Evolutionary conservation across 1,140 invertebrate species (phyloP), one percentile per base, ranked within the genome.

Genomic region (Saccostrea glomerata): DNA sequence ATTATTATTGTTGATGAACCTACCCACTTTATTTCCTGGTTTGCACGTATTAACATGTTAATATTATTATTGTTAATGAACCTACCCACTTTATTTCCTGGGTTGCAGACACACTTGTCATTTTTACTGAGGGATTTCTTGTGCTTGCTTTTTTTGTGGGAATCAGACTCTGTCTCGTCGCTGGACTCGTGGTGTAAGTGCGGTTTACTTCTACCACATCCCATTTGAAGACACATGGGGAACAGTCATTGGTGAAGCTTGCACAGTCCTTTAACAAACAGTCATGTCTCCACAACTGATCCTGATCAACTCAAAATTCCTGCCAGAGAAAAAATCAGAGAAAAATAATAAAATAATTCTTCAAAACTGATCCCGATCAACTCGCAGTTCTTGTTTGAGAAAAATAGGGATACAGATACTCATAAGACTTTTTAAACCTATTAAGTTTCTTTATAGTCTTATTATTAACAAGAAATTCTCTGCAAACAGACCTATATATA

Each of bases 121-220:
- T 60, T 85, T 17, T 84, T 84, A 9, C n/a, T 54, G 23, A 84
- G 40, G 30, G 54, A 60, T 15, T 85, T 58, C 17, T 63, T 85
- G 4, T 63, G 47, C 30, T 63, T 58, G 25, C 30, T 60, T 30
- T 63, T 58, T 63, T 63, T 85, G 55, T 47, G 9, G 47, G 47
- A 47, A 6, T 85, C 58, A 4, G 17, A 36, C 11, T 60, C 84
- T 11, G 15, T n/a, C 2, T 58, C 58, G 20, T 60, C 56, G 12
- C 55, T 40, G 54, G 84, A 85, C 23, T 85, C 56, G 30, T 36
- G 30, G 17, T 63, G 40, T 55, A 86, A 90, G 63, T 89, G 90
- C n/a, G 88, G 86, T 85, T 89, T 89, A 40, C 87, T 90, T 20
- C 88, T 86, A 84, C 88, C 88, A 87, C 88, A 89, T 89, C 88